Conservation (phyloP, 2,888 invertebrate genomes). For the Parnassius orleans region DNA sequence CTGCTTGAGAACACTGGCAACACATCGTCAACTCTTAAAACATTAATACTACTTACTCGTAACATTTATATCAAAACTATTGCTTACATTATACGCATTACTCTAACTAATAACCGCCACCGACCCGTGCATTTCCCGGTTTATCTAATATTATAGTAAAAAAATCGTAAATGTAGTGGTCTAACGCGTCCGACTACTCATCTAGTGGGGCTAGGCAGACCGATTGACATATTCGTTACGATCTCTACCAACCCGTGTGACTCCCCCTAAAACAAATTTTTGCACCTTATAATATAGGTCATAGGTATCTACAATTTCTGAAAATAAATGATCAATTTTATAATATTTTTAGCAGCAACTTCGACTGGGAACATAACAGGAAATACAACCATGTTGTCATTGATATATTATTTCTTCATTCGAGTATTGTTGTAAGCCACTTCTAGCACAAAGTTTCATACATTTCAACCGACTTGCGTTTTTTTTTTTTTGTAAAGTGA, state of each 20-base stretch:
- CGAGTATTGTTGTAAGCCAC: too few species aligned
- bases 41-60: background rate
- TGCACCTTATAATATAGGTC: constrained; percentile 23
- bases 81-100: constrained; percentile 7
- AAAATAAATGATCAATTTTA: too few species aligned
- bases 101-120: constrained; percentile 1
- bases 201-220: constrained; percentile 9
- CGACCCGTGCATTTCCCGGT: constrained; percentile 21
- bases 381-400: too few species aligned
- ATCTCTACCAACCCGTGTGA: constrained; percentile 26
- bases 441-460: too few species aligned
- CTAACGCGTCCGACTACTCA: constrained; percentile 4
- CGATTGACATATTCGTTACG: constrained; percentile 7
- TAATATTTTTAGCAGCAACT: too few species aligned
- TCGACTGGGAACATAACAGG: too few species aligned
- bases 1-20: background rate
- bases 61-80: constrained; percentile 4
- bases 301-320: constrained; percentile 1
- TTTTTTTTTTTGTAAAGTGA: too few species aligned
- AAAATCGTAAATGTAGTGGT: constrained; percentile 13
- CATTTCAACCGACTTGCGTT: too few species aligned
- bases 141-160: background rate
- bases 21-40: constrained; percentile 7
- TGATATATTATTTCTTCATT: too few species aligned
- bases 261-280: constrained; percentile 27